A percentile compares a stretch with the other conserved stretches of the same genome.
Evolutionary conservation across 1,140 invertebrate genomes (phyloP).

Genomic region (Microplitis demolitor): DNA sequence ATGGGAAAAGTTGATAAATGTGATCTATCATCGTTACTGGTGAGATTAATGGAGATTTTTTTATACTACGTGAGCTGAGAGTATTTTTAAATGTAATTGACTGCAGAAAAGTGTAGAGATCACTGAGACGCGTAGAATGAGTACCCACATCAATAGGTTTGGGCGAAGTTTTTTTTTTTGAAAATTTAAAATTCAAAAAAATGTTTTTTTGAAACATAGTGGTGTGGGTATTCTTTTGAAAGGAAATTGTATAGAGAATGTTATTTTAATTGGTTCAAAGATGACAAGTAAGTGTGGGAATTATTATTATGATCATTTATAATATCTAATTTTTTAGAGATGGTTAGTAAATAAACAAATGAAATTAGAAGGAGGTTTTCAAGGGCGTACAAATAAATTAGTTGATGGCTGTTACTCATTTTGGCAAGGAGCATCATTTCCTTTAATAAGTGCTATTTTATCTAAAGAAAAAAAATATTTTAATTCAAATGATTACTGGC

Average conservation of each 20-base stretch:
- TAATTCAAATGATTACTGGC: slow-evolving; percentile 61
- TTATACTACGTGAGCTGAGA: too few relatives aligned
- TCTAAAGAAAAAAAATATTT: slow-evolving; percentile 54
- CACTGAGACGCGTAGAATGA: too few relatives aligned
- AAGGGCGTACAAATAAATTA: slow-evolving; percentile 96
- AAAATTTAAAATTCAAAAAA: too few relatives aligned
- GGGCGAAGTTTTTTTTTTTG: too few relatives aligned
- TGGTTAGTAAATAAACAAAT: slow-evolving; percentile 91
- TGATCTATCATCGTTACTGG: slow-evolving; percentile 78
- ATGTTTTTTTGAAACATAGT: too few relatives aligned
- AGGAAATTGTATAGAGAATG: too few relatives aligned
- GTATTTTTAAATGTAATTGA: too few relatives aligned
- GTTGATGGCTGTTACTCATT: slow-evolving; percentile 99
- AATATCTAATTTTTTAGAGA: slow-evolving; percentile 60
- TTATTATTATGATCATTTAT: slow-evolving; percentile 8
- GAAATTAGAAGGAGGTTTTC: slow-evolving; percentile 89
- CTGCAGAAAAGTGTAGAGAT: too few relatives aligned
- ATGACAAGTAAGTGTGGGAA: too few relatives aligned
- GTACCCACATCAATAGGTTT: too few relatives aligned
- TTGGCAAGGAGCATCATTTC: slow-evolving; percentile 95
- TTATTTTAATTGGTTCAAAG: too few relatives aligned
- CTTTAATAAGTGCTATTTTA: slow-evolving; percentile 71
- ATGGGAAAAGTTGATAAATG: slow-evolving; percentile 80
- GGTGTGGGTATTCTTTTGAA: too few relatives aligned
- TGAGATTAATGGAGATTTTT: slow-evolving; percentile 49